Conservation (phyloP, 2,113 vertebrate species). For the Tylochromis polylepis region DNA sequence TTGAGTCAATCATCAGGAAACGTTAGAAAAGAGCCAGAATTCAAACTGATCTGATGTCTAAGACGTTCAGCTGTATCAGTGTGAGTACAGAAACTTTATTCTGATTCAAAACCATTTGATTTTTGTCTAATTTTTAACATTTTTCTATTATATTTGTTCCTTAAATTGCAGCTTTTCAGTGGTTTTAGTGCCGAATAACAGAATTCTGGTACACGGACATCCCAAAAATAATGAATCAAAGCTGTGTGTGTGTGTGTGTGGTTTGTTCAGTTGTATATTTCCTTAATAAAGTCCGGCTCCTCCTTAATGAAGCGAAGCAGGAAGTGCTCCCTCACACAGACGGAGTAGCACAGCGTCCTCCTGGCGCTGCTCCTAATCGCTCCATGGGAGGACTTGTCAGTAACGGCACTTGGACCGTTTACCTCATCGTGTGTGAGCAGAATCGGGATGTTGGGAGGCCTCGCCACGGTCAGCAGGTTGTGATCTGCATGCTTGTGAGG, state of each 20-base stretch:
- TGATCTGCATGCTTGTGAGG: background rate
- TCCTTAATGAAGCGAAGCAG: slow-evolving; percentile 19
- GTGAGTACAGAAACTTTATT: background rate
- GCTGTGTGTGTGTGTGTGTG: background rate
- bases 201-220: background rate
- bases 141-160: background rate
- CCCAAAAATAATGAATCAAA: background rate
- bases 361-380: background rate
- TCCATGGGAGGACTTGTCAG: background rate
- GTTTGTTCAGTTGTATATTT: slow-evolving; percentile 17
- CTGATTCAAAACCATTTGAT: background rate
- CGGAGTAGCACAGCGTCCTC: background rate
- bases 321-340: background rate
- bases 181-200: background rate
- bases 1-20: background rate
- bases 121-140: background rate
- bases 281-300: slow-evolving; percentile 8
- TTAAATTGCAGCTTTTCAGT: background rate
- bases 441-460: slow-evolving; percentile 12
- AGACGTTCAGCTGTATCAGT: background rate
- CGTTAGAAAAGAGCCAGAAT: background rate
- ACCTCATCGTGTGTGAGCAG: slow-evolving; percentile 42
- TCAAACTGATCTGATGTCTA: background rate
- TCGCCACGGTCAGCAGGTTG: background rate
- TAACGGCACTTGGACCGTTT: background rate